phyloP scores from a whole-genome alignment of 1,140 invertebrate species.

The Plectus sambesii region DNA sequence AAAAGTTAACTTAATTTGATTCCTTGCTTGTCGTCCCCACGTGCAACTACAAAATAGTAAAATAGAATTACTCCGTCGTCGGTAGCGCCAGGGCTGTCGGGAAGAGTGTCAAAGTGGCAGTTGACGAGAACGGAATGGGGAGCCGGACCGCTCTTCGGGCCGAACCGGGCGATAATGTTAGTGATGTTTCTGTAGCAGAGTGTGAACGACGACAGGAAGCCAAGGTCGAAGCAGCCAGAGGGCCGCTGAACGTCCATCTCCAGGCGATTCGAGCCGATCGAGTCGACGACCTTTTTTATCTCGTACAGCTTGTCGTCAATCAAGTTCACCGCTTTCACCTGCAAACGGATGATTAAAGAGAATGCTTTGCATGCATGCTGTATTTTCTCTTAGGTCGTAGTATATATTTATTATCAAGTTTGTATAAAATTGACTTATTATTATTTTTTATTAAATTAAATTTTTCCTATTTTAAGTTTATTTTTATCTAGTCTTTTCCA shows the following conservation, averaged over 20 bases:
- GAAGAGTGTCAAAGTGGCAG: slow-evolving; percentile 81
- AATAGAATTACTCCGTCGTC: slow-evolving; percentile 35
- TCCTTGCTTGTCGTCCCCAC: slow-evolving; percentile 7
- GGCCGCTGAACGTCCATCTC: slow-evolving; percentile 57
- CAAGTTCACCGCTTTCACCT: slow-evolving; percentile 45
- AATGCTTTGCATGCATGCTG: too few relatives aligned
- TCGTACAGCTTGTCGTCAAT: slow-evolving; percentile 40
- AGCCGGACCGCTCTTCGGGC: slow-evolving; percentile 51
- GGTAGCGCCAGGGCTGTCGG: slow-evolving; percentile 63
- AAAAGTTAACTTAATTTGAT: slow-evolving; percentile 5
- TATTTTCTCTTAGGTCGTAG: too few relatives aligned
- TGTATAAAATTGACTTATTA: too few relatives aligned
- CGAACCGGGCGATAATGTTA: slow-evolving; percentile 67
- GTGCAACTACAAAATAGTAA: slow-evolving; percentile 13
- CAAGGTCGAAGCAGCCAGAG: slow-evolving; percentile 64
- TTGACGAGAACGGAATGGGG: slow-evolving; percentile 69
- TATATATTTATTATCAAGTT: too few relatives aligned
- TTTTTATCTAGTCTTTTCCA: background rate
- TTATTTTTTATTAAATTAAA: too few relatives aligned
- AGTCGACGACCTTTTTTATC: slow-evolving; percentile 29
- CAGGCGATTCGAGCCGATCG: slow-evolving; percentile 37
- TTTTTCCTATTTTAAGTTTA: background rate
- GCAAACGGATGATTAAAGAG: too few relatives aligned
- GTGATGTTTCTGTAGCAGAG: slow-evolving; percentile 49
- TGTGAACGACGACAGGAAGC: slow-evolving; percentile 61